Conservation (phyloP, 2,797 vertebrate genomes). For the Muscicapa comitata region DNA sequence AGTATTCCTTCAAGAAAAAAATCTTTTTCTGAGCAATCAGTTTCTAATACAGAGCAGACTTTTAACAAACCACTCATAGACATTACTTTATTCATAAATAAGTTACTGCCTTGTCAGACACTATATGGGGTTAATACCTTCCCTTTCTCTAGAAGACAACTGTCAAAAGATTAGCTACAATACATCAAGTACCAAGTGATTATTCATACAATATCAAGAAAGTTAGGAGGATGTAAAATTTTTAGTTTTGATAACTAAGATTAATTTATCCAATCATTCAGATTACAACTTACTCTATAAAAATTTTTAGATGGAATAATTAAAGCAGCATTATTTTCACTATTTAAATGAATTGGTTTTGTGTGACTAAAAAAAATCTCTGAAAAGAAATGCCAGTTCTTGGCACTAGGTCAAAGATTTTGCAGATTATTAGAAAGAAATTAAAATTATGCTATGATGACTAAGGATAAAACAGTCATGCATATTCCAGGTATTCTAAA, state of each 20-base stretch:
- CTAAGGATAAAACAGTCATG: not conserved
- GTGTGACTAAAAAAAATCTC: not conserved
- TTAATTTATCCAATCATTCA: not conserved
- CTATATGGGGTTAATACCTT: not conserved
- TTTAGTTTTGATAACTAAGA: not conserved
- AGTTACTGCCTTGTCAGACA: not conserved
- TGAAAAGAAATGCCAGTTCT: not conserved
- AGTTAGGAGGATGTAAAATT: not conserved
- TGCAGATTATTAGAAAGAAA: not conserved
- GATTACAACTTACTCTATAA: not conserved
- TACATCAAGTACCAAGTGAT: not conserved
- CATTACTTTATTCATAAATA: not conserved
- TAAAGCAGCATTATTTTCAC: not conserved
- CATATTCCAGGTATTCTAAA: not conserved
- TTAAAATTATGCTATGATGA: not conserved
- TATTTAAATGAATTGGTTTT: not conserved
- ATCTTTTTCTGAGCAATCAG: not conserved
- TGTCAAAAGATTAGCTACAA: not conserved
- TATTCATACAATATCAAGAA: not conserved
- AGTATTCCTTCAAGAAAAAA: not conserved
- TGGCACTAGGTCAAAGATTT: not conserved
- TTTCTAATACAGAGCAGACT: not conserved
- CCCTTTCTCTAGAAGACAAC: not conserved
- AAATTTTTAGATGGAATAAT: not conserved
- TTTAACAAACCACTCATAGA: not conserved